Conservation (phyloP, 1,140 invertebrate genomes). For the Aethina tumida region DNA sequence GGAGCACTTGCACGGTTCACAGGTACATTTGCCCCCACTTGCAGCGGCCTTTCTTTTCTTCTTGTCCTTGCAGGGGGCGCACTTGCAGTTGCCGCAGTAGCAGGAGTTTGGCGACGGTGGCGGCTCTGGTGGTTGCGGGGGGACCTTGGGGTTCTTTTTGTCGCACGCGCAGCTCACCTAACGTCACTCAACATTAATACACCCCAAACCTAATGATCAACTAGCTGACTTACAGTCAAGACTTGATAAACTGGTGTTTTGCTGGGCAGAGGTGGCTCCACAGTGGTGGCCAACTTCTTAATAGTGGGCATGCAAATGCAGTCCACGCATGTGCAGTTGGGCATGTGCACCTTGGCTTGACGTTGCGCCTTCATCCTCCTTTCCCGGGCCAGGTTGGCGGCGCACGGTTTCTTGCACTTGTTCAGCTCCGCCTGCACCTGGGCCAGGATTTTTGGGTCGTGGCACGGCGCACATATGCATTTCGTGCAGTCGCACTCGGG, state of each 20-base stretch:
- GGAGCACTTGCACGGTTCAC: conserved; percentile 5
- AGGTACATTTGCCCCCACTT: background rate
- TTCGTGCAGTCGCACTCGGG: too few relatives aligned
- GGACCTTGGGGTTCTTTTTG: background rate
- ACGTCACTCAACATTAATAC: too few relatives aligned
- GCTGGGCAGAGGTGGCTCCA: conserved; percentile 11
- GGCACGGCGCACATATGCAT: too few relatives aligned
- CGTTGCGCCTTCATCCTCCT: background rate
- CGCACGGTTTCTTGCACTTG: conserved; percentile 5
- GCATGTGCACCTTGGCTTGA: conserved; percentile 4
- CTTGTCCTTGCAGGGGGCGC: conserved; percentile 16
- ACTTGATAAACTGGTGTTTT: conserved; percentile 19
- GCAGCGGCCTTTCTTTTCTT: conserved; percentile 3
- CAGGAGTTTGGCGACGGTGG: conserved; percentile 7
- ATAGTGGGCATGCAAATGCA: conserved; percentile 17
- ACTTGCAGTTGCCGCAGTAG: conserved; percentile 17
- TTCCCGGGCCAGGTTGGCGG: background rate
- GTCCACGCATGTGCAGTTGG: conserved; percentile 19
- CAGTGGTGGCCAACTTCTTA: conserved; percentile 10
- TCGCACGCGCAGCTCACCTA: conserved; percentile 8
- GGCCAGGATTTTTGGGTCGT: too few relatives aligned
- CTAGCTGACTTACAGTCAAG: too few relatives aligned
- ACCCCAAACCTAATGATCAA: too few relatives aligned
- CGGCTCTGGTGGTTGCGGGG: background rate
- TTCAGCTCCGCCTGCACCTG: background rate